Conservation (phyloP, 2,113 vertebrate genomes). For the human region DNA sequence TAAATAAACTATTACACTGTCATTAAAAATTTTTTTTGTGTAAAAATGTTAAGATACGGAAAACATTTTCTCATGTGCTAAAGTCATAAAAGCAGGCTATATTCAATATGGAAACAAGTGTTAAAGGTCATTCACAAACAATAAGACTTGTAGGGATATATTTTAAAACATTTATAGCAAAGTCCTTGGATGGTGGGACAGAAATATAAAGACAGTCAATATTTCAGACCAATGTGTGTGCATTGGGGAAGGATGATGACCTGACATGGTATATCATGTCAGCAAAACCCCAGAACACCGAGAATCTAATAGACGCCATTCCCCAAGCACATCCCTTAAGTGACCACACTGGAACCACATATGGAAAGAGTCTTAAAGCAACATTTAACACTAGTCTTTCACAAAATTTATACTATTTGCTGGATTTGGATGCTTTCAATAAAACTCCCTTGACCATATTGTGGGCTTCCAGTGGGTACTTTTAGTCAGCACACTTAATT, state of each 20-base stretch:
- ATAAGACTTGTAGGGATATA: not conserved
- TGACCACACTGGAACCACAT: not conserved
- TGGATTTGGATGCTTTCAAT: not conserved
- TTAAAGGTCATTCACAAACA: not conserved
- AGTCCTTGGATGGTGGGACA: not conserved
- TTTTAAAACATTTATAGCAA: not conserved
- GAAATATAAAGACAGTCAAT: not conserved
- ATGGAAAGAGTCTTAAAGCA: not conserved
- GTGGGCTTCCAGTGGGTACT: not conserved
- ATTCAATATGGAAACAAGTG: not conserved
- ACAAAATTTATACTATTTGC: not conserved
- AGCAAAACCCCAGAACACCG: not conserved
- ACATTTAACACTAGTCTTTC: not conserved
- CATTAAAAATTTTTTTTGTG: not conserved
- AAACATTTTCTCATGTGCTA: not conserved
- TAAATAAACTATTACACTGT: not conserved
- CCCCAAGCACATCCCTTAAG: rapidly evolving
- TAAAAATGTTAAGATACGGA: not conserved
- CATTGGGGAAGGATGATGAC: not conserved
- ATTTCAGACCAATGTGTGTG: not conserved
- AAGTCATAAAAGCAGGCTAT: not conserved
- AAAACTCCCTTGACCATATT: not conserved
- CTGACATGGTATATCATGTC: rapidly evolving
- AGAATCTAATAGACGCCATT: rapidly evolving
- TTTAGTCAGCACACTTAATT: not conserved